Conservation (phyloP, 37 sponge, comb jelly and placozoan genomes). For the Aphrocallistes beatrix region DNA sequence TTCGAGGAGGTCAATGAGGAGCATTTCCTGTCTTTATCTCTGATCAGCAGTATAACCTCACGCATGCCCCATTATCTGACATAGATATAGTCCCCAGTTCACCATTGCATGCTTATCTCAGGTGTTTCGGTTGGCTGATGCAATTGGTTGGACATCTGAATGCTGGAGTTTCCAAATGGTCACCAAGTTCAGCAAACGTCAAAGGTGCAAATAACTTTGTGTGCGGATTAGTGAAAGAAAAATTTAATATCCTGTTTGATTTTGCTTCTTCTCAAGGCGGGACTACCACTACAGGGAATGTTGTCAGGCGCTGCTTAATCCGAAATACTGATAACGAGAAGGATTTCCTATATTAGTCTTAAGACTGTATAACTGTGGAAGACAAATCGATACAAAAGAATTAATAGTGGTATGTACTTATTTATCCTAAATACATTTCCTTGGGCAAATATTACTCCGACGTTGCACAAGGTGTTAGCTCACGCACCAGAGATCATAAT, state of each 20-base stretch:
- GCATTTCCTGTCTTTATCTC: neutral
- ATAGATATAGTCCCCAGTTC: neutral
- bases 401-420: neutral
- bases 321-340: neutral
- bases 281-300: neutral
- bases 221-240: neutral
- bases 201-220: neutral
- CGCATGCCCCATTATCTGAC: neutral
- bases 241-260: neutral
- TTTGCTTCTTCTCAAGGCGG: neutral
- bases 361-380: neutral
- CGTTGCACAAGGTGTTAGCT: constrained; percentile 7
- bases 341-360: neutral
- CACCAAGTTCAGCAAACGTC: neutral
- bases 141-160: neutral
- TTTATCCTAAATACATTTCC: neutral
- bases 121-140: neutral
- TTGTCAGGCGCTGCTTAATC: neutral
- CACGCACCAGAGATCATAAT: neutral
- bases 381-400: neutral
- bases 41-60: neutral
- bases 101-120: neutral
- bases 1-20: neutral
- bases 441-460: neutral
- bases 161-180: neutral